Base-by-base conservation (phyloP, 2,797 vertebrate species). In the Champsocephalus gunnari region DNA sequence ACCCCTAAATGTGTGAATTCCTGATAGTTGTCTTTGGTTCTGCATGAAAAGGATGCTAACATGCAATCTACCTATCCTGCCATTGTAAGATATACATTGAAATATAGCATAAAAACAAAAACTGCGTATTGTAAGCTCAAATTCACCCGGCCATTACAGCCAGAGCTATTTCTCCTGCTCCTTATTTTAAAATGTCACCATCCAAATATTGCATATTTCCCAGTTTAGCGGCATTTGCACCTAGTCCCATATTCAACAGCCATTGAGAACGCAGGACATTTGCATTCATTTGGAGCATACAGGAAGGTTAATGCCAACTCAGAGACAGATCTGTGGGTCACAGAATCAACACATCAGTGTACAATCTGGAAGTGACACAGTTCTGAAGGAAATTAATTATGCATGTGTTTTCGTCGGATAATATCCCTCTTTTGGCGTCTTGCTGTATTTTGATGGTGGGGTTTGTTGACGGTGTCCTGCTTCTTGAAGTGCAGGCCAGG, bases 331-430 rank as follows among this genome's bases (percentile, higher is more conserved):
- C 64, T 45, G 32, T 38, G 24, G 62, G 61, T 67, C 65, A 66
- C 24, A 59, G 13, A 66, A 54, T 54, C 14, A 73, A 81, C 41
- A 58, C 65, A 71, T 80, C 59, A 76, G 48, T 54, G 50, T 61
- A 45, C 66, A 66, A 75, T 69, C 32, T 76, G 44, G 66, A 62
- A 66, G 50, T 70, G 65, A 24, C 64, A 65, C 44, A 57, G 34
- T 47, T 76, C 63, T 41, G 57, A 66, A 62, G 21, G 17, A 55
- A 69, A 77, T 77, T 5, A 74, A 79, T 77, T 53, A 75, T 54
- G 55, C 53, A 73, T 51, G 53, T 71, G 59, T 70, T 74, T 81
- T 69, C 41, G 47, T 38, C 21, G 34, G 49, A 55, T 73, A 70
- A 62, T 74, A 43, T 28, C n/a, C 21, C 4, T 67, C 32, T 57